phyloP scores from a whole-genome alignment of 2,888 invertebrate species.

The Flabesymbios commensalis region DNA sequence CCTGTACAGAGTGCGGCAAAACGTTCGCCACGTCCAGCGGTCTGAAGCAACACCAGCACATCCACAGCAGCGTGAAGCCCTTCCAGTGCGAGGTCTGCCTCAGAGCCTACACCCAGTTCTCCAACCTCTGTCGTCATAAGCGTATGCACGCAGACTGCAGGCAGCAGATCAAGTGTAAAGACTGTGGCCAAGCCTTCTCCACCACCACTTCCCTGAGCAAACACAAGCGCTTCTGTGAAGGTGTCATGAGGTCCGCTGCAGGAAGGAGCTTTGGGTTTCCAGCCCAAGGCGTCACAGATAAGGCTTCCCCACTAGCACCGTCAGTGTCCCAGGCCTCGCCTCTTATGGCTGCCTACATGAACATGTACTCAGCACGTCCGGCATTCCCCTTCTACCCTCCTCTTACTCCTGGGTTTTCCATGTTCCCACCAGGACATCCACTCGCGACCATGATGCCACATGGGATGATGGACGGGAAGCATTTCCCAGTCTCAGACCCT shows the following conservation, averaged over 20 bases:
- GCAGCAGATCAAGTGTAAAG: slow-evolving; percentile 86
- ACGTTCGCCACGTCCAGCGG: slow-evolving; percentile 97
- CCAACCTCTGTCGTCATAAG: slow-evolving; percentile 98
- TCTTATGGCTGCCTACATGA: slow-evolving; percentile 40
- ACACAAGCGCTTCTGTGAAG: slow-evolving; percentile 95
- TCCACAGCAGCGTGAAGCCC: slow-evolving; percentile 97
- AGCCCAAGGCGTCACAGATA: not conserved
- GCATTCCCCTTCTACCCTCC: slow-evolving; percentile 49
- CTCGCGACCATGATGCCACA: slow-evolving; percentile 26
- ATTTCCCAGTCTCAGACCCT: slow-evolving; percentile 13
- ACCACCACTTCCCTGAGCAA: slow-evolving; percentile 90
- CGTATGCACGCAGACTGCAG: slow-evolving; percentile 98
- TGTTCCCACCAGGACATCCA: slow-evolving; percentile 26
- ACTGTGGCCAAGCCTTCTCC: slow-evolving; percentile 91
- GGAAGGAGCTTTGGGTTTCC: not conserved
- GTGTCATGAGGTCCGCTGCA: slow-evolving; percentile 57
- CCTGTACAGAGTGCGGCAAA: slow-evolving; percentile 94
- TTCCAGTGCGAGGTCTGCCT: slow-evolving; percentile 82
- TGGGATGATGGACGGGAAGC: not conserved
- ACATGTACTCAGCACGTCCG: slow-evolving; percentile 43
- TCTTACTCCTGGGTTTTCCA: slow-evolving; percentile 28
- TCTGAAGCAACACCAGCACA: slow-evolving; percentile 98
- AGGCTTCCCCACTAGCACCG: not conserved
- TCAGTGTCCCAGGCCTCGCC: slow-evolving; percentile 5
- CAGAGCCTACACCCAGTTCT: slow-evolving; percentile 98